Conservation (phyloP, 2,888 invertebrate species). For the Formica aserva region DNA sequence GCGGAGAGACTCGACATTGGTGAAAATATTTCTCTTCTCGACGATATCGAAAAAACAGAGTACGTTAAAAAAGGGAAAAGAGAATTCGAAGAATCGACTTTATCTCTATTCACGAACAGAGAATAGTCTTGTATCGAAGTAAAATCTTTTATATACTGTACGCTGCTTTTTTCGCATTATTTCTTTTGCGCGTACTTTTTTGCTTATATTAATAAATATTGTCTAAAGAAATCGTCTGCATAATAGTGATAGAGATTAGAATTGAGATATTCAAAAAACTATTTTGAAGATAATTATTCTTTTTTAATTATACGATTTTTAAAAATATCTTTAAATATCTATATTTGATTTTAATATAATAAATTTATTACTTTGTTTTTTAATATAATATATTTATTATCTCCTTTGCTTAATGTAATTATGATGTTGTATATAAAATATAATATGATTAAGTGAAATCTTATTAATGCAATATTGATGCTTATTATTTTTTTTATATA, state of each 20-base stretch:
- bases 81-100: slow-evolving; percentile 79
- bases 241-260: not conserved
- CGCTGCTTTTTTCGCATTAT: slow-evolving; percentile 56
- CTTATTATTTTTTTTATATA: not conserved
- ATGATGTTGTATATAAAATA: not conserved
- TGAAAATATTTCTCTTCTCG: slow-evolving; percentile 64
- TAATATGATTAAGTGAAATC: not conserved
- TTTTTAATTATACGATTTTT: not conserved
- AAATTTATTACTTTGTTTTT: not conserved
- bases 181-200: slow-evolving; percentile 22
- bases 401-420: not conserved
- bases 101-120: slow-evolving; percentile 78
- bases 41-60: slow-evolving; percentile 62
- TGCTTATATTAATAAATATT: slow-evolving; percentile 7
- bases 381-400: not conserved
- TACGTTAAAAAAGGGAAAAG: slow-evolving; percentile 65
- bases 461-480: not conserved
- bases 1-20: slow-evolving; percentile 57
- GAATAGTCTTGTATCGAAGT: slow-evolving; percentile 67
- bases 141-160: slow-evolving; percentile 56
- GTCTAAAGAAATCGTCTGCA: not conserved
- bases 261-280: slow-evolving; percentile 7
- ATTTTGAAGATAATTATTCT: not conserved
- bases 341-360: not conserved
- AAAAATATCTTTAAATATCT: not conserved